Evolutionary conservation across 2,113 vertebrate species (phyloP), one percentile per base, ranked within the genome.

Genomic region (Pogonocichla stellata): DNA sequence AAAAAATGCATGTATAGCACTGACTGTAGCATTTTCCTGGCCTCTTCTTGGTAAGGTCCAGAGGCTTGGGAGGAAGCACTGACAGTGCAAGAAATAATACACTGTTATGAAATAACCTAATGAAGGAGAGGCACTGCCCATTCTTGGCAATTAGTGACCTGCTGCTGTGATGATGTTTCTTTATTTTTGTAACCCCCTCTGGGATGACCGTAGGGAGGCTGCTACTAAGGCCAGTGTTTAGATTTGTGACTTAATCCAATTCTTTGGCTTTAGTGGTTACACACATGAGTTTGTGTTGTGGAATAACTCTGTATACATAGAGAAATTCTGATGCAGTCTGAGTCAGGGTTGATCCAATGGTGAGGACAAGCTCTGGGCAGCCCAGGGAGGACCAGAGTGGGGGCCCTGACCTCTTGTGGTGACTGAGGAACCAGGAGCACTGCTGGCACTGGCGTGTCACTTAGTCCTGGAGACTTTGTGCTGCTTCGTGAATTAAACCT

Each of bases 131-230:
- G 58, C 58, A 38, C 42, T 78, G 43, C 93, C 78, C 58, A 29
- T 57, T 73, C 79, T 51, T 58, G 71, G 85, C 87, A 66, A 54
- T 93, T 90, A 92, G 64, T 25, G 29, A 26, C 72, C 42, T 23
- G 48, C 73, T 91, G 87, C 70, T 70, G 57, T 34, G 81, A 19
- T 90, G 70, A 58, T 88, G 54, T 80, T 94, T 92, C 72, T 90
- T 86, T 88, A 58, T 96, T 95, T 85, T 87, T 95, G 62, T 95
- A 93, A 87, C 84, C 43, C 90, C 88, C 71, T 86, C 90, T 94
- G 81, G 79, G 87, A 85, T 90, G 90, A 91, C 93, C 2, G 4
- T 38, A 65, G 74, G 79, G 85, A 94, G 67, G 64, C 56, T 77
- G 70, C 83, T 78, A 4, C 75, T 60, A 34, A 67, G 51, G 69